Conservation (phyloP, 2,113 vertebrate species). For the Taurulus bubalis region DNA sequence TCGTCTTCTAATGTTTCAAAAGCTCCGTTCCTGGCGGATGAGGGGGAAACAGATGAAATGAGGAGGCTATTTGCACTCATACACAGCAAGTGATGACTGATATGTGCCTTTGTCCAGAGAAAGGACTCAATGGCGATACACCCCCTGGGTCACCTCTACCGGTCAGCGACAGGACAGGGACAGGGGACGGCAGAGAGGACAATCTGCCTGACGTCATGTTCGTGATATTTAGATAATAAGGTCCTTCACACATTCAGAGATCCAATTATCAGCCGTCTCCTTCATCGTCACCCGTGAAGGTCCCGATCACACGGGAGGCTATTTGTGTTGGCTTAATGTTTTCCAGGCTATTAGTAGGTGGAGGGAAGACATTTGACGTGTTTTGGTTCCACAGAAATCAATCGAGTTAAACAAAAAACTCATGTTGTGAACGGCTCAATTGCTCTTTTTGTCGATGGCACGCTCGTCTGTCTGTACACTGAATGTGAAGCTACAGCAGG, state of each 20-base stretch:
- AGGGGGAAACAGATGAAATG: background rate
- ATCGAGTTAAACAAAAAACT: background rate
- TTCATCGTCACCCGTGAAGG: slow-evolving; percentile 25
- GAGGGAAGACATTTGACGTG: background rate
- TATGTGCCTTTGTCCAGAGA: slow-evolving; percentile 19
- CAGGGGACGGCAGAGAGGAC: slow-evolving; percentile 38
- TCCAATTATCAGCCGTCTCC: slow-evolving; percentile 35
- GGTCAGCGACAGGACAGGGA: background rate
- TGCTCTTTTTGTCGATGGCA: background rate
- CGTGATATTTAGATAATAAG: slow-evolving; percentile 40
- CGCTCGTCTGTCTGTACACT: background rate
- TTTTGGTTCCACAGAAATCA: background rate
- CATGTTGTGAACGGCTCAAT: background rate
- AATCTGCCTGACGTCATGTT: slow-evolving; percentile 17
- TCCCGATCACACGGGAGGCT: background rate
- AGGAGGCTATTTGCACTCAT: background rate
- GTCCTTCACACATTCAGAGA: slow-evolving; percentile 43
- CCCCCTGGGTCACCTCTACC: slow-evolving; percentile 43
- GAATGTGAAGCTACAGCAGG: background rate
- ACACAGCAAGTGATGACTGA: background rate
- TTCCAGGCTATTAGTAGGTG: background rate
- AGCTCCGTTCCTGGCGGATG: background rate
- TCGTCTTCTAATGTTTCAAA: background rate
- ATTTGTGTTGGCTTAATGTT: background rate
- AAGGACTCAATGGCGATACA: slow-evolving; percentile 37